Percentiles rank a stretch among this genome's conserved stretches.
phyloP scores from a whole-genome alignment of 2,888 invertebrate species.

The Petrolisthes cinctipes region DNA sequence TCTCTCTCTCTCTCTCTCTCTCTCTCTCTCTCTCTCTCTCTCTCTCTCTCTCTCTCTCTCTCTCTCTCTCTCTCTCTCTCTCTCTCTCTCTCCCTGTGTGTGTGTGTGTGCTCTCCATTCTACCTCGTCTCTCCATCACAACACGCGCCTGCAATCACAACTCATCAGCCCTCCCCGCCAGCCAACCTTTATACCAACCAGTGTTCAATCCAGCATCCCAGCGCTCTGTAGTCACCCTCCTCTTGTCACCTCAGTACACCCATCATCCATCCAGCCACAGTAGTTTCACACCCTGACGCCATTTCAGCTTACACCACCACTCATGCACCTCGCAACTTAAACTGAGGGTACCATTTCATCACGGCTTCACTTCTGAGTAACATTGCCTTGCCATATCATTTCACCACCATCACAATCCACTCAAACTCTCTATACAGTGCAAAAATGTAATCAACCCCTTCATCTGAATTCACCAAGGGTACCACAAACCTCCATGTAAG shows the following conservation, averaged over 20 bases:
- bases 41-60: slow-evolving; percentile 1
- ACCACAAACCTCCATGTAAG: too few species aligned
- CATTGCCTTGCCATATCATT: too few species aligned
- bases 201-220: not conserved
- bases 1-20: not conserved
- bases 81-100: not conserved
- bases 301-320: not conserved
- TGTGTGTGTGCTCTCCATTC: not conserved
- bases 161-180: not conserved
- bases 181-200: not conserved
- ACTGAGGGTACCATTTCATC: too few species aligned
- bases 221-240: not conserved
- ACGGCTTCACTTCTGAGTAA: too few species aligned
- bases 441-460: too few species aligned
- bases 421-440: too few species aligned
- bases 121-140: not conserved
- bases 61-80: not conserved
- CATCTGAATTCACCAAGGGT: too few species aligned
- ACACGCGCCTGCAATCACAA: not conserved
- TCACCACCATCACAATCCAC: too few species aligned
- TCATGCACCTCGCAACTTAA: not conserved
- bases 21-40: not conserved
- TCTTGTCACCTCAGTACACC: not conserved
- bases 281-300: not conserved
- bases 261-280: not conserved